phyloP scores from a whole-genome alignment of 2,113 vertebrate genomes.

The Oryctolagus cuniculus region DNA sequence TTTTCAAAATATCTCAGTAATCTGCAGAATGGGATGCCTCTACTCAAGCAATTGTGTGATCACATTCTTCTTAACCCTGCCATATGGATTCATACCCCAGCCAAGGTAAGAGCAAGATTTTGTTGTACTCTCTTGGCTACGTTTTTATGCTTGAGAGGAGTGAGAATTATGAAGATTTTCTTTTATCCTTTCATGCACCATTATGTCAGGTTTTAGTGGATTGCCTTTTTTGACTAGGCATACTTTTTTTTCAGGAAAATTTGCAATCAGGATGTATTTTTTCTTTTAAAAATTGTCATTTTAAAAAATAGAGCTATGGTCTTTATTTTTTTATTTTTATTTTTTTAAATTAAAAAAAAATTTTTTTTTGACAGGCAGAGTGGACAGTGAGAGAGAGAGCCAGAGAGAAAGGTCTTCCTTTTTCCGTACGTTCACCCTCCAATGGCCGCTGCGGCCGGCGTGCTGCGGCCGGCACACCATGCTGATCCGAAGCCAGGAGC shows the following conservation, averaged over 20 bases:
- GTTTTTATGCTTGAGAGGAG: background rate
- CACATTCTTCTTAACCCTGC: constrained; percentile 98
- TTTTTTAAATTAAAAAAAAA: too few species aligned
- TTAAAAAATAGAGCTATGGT: background rate
- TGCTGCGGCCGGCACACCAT: too few species aligned
- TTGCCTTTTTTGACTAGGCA: background rate
- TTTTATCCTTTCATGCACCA: background rate
- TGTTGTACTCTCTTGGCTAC: constrained; percentile 10
- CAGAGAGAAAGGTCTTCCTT: too few species aligned
- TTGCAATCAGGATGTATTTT: background rate
- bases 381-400: too few species aligned
- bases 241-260: constrained; percentile 46
- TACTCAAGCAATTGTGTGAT: constrained; percentile 98
- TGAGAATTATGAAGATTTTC: constrained; percentile 43
- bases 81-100: constrained; percentile 98
- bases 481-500: too few species aligned
- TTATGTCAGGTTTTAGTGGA: background rate
- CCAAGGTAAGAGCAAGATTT: constrained; percentile 90
- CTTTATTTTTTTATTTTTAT: too few species aligned
- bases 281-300: background rate
- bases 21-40: constrained; percentile 94
- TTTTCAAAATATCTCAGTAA: constrained; percentile 98
- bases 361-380: too few species aligned
- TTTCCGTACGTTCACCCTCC: too few species aligned
- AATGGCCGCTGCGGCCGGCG: too few species aligned